A percentile compares a stretch with the other conserved stretches of the same genome.
phyloP scores from a whole-genome alignment of 2,888 invertebrate genomes.

The Patella depressa region DNA sequence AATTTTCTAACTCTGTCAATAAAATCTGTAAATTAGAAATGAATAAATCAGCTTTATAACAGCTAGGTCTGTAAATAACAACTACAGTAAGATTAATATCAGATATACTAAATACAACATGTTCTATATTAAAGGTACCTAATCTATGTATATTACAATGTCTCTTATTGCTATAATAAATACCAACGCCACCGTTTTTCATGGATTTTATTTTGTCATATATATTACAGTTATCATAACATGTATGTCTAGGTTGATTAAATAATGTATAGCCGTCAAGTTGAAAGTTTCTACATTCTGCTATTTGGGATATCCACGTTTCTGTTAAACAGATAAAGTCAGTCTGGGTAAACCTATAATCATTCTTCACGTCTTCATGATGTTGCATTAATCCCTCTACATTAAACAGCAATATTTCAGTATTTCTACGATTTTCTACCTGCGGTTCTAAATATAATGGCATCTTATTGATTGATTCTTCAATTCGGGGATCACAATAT shows the following conservation, averaged over 20 bases:
- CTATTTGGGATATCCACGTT: background rate
- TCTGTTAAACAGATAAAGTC: background rate
- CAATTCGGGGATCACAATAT: constrained; percentile 23
- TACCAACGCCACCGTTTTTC: background rate
- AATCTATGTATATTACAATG: background rate
- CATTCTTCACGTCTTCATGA: background rate
- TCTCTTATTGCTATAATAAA: background rate
- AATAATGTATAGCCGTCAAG: background rate
- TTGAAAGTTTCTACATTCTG: background rate
- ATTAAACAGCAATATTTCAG: background rate
- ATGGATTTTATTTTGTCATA: background rate
- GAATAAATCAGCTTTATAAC: too few species aligned
- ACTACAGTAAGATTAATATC: too few species aligned
- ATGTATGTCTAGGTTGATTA: background rate
- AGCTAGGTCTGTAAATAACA: too few species aligned
- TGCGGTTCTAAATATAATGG: background rate
- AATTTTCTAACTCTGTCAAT: too few species aligned
- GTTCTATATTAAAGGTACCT: background rate
- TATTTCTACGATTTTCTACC: background rate
- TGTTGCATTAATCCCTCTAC: background rate
- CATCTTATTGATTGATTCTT: constrained; percentile 17
- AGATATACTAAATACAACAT: background rate
- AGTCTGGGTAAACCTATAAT: background rate
- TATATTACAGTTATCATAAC: background rate
- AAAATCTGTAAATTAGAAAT: too few species aligned